Evolutionary conservation across 2,797 vertebrate species (phyloP).

Genomic region (Columba guinea): DNA sequence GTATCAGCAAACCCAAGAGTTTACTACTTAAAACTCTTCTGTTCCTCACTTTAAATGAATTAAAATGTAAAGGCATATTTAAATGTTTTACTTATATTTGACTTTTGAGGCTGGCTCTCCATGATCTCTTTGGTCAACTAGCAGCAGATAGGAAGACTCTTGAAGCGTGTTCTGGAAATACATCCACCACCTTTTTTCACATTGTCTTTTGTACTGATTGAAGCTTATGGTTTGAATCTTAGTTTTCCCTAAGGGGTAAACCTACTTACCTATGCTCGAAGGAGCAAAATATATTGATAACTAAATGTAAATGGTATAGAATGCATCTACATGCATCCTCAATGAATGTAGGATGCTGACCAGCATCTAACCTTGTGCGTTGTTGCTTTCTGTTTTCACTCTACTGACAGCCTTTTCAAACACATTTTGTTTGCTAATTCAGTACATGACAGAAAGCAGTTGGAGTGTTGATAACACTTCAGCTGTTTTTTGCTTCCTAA

Average conservation of each 20-base stretch:
- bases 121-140: background rate
- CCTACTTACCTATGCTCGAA: background rate
- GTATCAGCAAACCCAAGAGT: background rate
- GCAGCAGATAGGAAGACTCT: background rate
- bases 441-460: background rate
- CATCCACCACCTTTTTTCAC: background rate
- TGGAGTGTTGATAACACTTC: background rate
- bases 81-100: background rate
- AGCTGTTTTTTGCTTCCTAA: background rate
- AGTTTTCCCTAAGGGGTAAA: background rate
- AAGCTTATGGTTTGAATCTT: background rate
- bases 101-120: background rate
- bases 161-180: background rate
- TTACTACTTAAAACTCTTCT: background rate
- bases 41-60: background rate
- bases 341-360: background rate
- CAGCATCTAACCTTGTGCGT: background rate
- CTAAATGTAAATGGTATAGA: background rate
- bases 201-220: background rate
- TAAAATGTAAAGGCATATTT: background rate
- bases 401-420: background rate
- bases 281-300: background rate
- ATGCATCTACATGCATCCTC: background rate
- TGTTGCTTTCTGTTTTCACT: background rate
- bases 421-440: background rate